A percentile compares a stretch with the other conserved stretches of the same genome.
These are phyloP conservation scores for Dipodomys merriami DNA, from an alignment of 2,113 vertebrate species.

Conservation along the genomic window DNA sequence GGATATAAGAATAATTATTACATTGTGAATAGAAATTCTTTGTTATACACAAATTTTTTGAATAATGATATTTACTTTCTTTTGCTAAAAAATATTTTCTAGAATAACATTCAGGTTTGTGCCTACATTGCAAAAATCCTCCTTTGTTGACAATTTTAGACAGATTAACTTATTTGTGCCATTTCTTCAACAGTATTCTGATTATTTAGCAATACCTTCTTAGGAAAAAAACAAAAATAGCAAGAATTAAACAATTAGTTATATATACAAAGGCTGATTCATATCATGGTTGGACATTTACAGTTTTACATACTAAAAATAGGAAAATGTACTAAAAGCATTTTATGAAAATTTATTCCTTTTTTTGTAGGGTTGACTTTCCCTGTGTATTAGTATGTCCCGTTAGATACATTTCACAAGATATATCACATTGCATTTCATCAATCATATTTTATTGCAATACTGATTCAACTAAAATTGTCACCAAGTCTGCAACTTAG, in stretches of 20 bases:
- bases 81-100: not conserved
- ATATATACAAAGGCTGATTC: not conserved
- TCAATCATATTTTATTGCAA: constrained; percentile 21
- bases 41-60: not conserved
- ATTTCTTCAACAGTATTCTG: not conserved
- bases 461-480: constrained; percentile 37
- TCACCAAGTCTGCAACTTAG: constrained; percentile 38
- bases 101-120: not conserved
- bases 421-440: not conserved
- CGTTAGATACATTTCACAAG: not conserved
- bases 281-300: not conserved
- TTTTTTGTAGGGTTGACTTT: constrained; percentile 26
- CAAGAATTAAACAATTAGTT: not conserved
- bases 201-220: not conserved
- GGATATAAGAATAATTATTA: not conserved
- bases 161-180: not conserved
- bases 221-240: not conserved
- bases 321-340: not conserved
- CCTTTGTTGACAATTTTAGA: not conserved
- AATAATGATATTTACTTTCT: not conserved
- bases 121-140: not conserved
- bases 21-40: not conserved
- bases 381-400: constrained; percentile 50
- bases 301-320: not conserved
- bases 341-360: not conserved